A percentile compares a stretch with the other conserved stretches of the same genome.
phyloP scores from a whole-genome alignment of 1,140 invertebrate species.

The Chironomus striatipennis region DNA sequence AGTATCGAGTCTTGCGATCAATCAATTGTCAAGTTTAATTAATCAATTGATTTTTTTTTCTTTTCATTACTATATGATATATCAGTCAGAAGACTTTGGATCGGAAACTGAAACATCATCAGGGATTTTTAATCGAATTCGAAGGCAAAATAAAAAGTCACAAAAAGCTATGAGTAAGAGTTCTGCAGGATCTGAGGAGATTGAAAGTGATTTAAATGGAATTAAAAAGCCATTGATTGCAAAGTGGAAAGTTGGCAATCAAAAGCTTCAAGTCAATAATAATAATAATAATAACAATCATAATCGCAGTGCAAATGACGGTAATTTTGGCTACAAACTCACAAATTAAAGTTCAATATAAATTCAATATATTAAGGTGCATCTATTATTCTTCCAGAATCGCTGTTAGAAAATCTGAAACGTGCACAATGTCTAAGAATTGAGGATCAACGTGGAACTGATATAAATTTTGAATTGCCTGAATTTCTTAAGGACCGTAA shows the following conservation, averaged over 20 bases:
- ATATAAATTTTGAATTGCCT: conserved; percentile 71
- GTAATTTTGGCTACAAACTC: conserved; percentile 37
- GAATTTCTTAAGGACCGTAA: conserved; percentile 63
- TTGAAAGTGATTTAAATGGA: conserved; percentile 26
- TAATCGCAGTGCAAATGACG: conserved; percentile 58
- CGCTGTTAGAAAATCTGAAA: conserved; percentile 66
- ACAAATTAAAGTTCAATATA: too few species aligned
- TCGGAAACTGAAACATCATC: conserved; percentile 55
- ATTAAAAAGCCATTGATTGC: conserved; percentile 53
- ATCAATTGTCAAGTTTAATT: background rate
- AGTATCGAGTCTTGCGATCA: conserved; percentile 26
- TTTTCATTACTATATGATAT: conserved; percentile 35
- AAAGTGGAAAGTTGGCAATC: conserved; percentile 54
- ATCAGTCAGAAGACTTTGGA: conserved; percentile 60
- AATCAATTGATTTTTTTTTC: conserved; percentile 31
- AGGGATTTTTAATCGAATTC: conserved; percentile 57
- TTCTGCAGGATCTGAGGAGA: conserved; percentile 8
- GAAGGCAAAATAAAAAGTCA: conserved; percentile 40
- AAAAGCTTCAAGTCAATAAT: conserved; percentile 56
- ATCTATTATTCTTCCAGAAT: conserved; percentile 36
- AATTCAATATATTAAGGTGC: too few species aligned
- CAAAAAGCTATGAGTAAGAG: conserved; percentile 30
- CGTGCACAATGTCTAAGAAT: conserved; percentile 62
- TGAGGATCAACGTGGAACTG: conserved; percentile 73
- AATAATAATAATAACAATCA: too few species aligned